Conservation (phyloP, 2,888 invertebrate genomes). For the Cheilosia scutellata region DNA sequence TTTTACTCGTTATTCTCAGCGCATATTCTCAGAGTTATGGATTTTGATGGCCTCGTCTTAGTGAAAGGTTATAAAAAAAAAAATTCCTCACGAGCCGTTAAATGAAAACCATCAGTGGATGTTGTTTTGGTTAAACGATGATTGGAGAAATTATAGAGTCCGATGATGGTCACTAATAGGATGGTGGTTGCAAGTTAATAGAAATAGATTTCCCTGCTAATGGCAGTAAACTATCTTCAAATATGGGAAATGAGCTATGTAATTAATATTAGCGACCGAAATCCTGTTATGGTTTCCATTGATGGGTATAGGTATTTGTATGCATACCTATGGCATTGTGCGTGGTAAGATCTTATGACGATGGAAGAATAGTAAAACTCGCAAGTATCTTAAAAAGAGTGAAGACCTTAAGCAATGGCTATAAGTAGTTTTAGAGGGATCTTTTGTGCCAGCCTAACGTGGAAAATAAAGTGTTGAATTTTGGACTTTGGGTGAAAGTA, state of each 20-base stretch:
- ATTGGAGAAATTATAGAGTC: constrained; percentile 9
- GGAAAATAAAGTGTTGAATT: no score
- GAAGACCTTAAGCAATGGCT: no score
- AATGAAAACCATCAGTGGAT: constrained; percentile 20
- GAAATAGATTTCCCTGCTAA: constrained; percentile 22
- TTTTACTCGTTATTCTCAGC: constrained; percentile 11
- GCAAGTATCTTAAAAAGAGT: no score
- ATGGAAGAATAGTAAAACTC: no score
- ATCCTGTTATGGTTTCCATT: background rate
- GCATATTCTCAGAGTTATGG: constrained; percentile 47
- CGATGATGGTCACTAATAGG: constrained; percentile 11
- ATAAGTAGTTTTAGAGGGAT: no score
- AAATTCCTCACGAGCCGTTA: background rate
- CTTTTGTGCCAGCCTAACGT: no score
- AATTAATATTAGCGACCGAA: constrained; percentile 9
- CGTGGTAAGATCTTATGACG: background rate
- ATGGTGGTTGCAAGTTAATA: constrained; percentile 33
- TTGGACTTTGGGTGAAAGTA: no score
- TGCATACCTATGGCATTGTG: background rate
- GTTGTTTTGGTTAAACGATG: constrained; percentile 32
- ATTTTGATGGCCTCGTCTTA: constrained; percentile 49
- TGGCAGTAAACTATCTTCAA: constrained; percentile 1
- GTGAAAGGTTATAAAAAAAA: constrained; percentile 35
- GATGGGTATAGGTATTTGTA: background rate
- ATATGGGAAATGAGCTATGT: background rate